These are phyloP conservation scores for Bombus impatiens DNA, from an alignment of 1,140 invertebrate species.

Conservation along the genomic window DNA sequence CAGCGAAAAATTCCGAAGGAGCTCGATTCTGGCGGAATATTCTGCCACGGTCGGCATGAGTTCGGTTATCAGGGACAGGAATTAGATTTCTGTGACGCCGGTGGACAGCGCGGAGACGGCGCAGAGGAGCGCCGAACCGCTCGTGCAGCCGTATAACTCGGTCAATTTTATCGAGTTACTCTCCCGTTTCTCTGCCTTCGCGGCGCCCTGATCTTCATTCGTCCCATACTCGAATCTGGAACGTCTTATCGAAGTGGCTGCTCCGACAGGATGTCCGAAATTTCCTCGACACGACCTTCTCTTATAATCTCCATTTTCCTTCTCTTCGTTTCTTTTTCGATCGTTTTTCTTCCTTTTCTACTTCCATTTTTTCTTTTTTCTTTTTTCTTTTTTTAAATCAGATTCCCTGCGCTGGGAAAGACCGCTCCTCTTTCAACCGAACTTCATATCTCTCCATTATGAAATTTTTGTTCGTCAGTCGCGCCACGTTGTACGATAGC, in stretches of 20 bases:
- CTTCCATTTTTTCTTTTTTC: too few species aligned
- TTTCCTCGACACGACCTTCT: background rate
- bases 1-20: slow-evolving; percentile 39
- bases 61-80: slow-evolving; percentile 61
- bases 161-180: slow-evolving; percentile 69
- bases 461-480: background rate
- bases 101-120: slow-evolving; percentile 46
- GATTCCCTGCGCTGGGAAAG: background rate
- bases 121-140: background rate
- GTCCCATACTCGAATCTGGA: slow-evolving; percentile 10
- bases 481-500: background rate
- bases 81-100: slow-evolving; percentile 65
- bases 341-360: too few species aligned
- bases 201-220: slow-evolving; percentile 56
- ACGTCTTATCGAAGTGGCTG: slow-evolving; percentile 16
- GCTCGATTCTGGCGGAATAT: slow-evolving; percentile 51
- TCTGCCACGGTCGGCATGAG: slow-evolving; percentile 45
- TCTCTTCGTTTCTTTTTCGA: background rate
- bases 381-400: background rate
- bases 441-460: background rate
- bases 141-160: slow-evolving; percentile 60
- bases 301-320: background rate
- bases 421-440: background rate
- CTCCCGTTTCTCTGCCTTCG: slow-evolving; percentile 51
- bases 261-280: background rate